Percentiles rank a stretch among this genome's conserved stretches.
phyloP scores from a whole-genome alignment of 1,140 invertebrate species.

The Meloidogyne floridensis region DNA sequence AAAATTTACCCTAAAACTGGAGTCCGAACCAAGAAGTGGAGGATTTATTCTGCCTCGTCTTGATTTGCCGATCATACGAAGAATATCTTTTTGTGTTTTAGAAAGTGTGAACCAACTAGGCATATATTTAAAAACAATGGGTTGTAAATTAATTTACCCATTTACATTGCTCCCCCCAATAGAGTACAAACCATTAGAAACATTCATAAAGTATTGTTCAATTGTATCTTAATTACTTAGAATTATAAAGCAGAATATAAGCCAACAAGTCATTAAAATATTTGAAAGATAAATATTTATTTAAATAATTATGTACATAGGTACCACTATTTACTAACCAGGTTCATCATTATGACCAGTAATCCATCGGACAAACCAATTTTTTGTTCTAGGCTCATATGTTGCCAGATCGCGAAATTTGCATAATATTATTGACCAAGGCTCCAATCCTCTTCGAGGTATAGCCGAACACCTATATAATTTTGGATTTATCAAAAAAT shows the following conservation, averaged over 20 bases:
- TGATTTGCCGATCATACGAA: conserved; percentile 50
- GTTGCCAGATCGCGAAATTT: conserved; percentile 53
- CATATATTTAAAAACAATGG: background rate
- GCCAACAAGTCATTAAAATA: background rate
- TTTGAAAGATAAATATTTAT: background rate
- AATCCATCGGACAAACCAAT: conserved; percentile 59
- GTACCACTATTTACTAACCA: background rate
- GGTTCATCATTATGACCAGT: conserved; percentile 30
- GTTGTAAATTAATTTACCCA: conserved; percentile 40
- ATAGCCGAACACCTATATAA: conserved; percentile 33
- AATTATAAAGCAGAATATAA: conserved; percentile 14
- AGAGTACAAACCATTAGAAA: conserved; percentile 61
- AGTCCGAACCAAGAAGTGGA: conserved; percentile 39
- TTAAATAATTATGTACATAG: conserved; percentile 5
- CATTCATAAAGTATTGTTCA: conserved; percentile 50
- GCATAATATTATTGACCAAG: conserved; percentile 64
- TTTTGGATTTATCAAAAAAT: background rate
- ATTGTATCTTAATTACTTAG: conserved; percentile 55
- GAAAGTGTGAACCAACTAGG: conserved; percentile 45
- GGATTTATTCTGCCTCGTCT: background rate
- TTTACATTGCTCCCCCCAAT: conserved; percentile 57
- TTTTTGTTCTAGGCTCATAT: conserved; percentile 50
- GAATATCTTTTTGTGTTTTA: conserved; percentile 55
- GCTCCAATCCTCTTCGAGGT: conserved; percentile 55
- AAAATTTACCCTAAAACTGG: conserved; percentile 40